Evolutionary conservation across 1,140 invertebrate species (phyloP), one percentile per base, ranked within the genome.

Genomic region (Belonocnema kinseyi): DNA sequence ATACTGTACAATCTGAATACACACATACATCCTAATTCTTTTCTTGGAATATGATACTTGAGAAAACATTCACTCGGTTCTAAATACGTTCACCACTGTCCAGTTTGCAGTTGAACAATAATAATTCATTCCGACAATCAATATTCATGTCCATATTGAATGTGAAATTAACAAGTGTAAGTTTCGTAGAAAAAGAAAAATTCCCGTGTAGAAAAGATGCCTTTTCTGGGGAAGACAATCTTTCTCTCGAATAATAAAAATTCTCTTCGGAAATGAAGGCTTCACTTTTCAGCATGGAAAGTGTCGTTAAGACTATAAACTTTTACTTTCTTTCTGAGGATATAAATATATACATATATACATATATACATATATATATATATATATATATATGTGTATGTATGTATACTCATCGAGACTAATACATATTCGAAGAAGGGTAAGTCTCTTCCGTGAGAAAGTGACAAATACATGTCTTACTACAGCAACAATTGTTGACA

Each of bases 291-390:
- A 66, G n/a, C 40, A 46, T 66, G 61, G 61, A 66, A 66, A 66
- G 33, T 66, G 61, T 66, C 26, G 61, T 66, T 33, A 66, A 66
- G 61, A n/a, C 33, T 66, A 5, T 58, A 58, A n/a, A 66, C 61
- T 66, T 66, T 40, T 66, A 66, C 61, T 66, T 66, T 66, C 26
- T 33, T 40, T 16, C 40, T 26, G 26, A 10, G n/a, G 14, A 61
- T 26, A 61, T 16, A 54, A 19, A 14, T 54, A 13, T 61, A 61
- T n/a, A n/a, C n/a, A n/a, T n/a, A n/a, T n/a, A n/a, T n/a, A n/a
- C n/a, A n/a, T n/a, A n/a, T n/a, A n/a, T n/a, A n/a, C n/a, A n/a
- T n/a, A n/a, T n/a, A n/a, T n/a, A n/a, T n/a, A n/a, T n/a, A n/a
- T n/a, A n/a, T n/a, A n/a, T n/a, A n/a, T n/a, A n/a, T n/a, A n/a